These are phyloP conservation scores for Danio rerio DNA, from an alignment of 2,113 vertebrate genomes.

Conservation along the genomic window GRCz12tu NC_133185.1:30737501-30738000, in stretches of 20 bases:
- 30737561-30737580: neutral
- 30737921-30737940: no score
- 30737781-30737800: no score
- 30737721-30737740: no score
- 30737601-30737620: neutral
- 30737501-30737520: conserved; percentile 1
- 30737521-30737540: neutral
- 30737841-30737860: neutral
- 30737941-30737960: no score
- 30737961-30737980: no score
- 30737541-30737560: conserved; percentile 1
- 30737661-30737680: neutral
- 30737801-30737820: no score
- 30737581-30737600: neutral
- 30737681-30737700: neutral
- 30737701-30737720: no score
- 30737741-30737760: no score
- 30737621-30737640: neutral
- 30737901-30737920: no score
- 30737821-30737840: no score
- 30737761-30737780: no score
- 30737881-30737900: neutral
- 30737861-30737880: neutral
- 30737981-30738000: no score
- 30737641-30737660: neutral